Evolutionary conservation across 1,140 invertebrate genomes (phyloP), one percentile per base, ranked within the genome.

Genomic region (Bombus ignitus): DNA sequence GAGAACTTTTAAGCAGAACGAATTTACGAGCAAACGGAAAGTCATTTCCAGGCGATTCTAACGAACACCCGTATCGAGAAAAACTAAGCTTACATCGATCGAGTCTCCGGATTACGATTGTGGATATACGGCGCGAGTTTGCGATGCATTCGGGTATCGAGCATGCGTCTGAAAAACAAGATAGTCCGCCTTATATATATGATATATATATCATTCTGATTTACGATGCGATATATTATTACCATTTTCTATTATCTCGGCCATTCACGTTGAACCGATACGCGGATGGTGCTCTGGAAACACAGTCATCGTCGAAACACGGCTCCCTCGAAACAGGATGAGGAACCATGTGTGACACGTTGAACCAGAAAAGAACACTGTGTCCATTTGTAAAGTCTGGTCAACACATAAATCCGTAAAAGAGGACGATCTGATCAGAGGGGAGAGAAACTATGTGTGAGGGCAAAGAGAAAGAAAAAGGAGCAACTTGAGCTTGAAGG

Each of bases 401-500:
- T 68, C 85, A 42, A 87, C 85, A 87, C 87, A 73, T 92, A 91
- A 92, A 91, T 92, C 81, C 87, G 87, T 71, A 87, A 89, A 75
- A 76, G 82, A 74, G 87, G 53, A 62, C 68, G 78, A 57, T 32
- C 35, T 10, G 47, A n/a, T 6, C 28, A 44, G 77, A 28, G 71
- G 22, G 13, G 65, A 71, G 47, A 57, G 78, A 57, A 42, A 53
- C 32, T 53, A 66, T 12, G 47, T 28, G 44, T 35, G 25, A 76
- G 73, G 47, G 73, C 32, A 57, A 22, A 57, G 44, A 71, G 25
- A 39, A 71, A 28, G 70, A 42, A 28, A 42, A 12, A 18, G 3
- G 4, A 42, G 13, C 39, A 47, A 57, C 44, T 62, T 32, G 22
- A 10, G 62, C 35, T 22, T 18, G 77, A 28, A 3, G 8, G n/a